Conservation (phyloP, 1,140 invertebrate species). For the Leptonema lineaticorne region DNA sequence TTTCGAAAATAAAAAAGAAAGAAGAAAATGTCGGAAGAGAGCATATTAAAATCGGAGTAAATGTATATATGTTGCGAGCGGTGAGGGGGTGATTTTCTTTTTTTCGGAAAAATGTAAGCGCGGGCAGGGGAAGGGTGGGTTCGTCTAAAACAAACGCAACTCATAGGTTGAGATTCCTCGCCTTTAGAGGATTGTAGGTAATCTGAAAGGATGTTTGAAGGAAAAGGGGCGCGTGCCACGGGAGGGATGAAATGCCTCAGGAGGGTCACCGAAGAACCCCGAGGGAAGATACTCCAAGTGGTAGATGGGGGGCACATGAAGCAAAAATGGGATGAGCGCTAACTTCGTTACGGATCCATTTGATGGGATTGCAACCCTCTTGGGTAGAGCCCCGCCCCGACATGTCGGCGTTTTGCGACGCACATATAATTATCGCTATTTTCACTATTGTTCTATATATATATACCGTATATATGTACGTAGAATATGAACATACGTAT, state of each 20-base stretch:
- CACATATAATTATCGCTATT: slow-evolving; percentile 48
- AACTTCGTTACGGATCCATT: slow-evolving; percentile 58
- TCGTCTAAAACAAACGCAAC: neutral
- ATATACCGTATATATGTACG: neutral
- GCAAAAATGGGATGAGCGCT: slow-evolving; percentile 53
- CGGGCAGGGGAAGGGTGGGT: neutral
- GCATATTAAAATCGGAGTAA: too few species aligned
- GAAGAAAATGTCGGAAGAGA: too few species aligned
- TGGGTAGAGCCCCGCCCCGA: slow-evolving; percentile 46
- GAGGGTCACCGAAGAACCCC: slow-evolving; percentile 7
- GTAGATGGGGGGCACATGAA: slow-evolving; percentile 47
- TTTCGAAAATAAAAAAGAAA: too few species aligned
- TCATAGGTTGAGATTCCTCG: slow-evolving; percentile 22
- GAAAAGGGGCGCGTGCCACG: slow-evolving; percentile 25
- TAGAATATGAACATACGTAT: neutral
- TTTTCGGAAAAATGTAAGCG: neutral
- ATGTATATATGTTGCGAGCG: too few species aligned
- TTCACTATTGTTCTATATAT: slow-evolving; percentile 44
- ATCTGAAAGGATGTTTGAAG: slow-evolving; percentile 11
- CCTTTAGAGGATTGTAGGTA: slow-evolving; percentile 17
- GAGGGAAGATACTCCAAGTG: slow-evolving; percentile 25
- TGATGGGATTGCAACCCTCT: slow-evolving; percentile 58
- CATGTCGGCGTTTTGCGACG: slow-evolving; percentile 42
- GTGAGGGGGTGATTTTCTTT: too few species aligned
- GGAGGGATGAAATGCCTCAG: neutral